Base-by-base conservation (phyloP, 2,888 invertebrate species). In the Neuroscelio doddi region DNA sequence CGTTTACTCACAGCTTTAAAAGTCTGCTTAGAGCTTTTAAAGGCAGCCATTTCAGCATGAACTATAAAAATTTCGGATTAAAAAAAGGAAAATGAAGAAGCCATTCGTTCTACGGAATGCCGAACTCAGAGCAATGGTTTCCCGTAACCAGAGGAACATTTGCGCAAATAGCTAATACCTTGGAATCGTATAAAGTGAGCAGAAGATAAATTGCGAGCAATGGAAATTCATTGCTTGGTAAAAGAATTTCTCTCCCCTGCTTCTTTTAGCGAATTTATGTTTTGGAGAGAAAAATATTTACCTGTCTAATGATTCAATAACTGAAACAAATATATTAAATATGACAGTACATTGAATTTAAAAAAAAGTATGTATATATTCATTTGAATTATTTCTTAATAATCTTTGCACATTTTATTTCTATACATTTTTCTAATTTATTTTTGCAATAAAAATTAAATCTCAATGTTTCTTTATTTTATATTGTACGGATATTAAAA, bases 191-290 rank as follows among this genome's bases (percentile, higher is more conserved):
- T 62, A 58, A 57, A 57, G 69, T 51, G 64, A 64, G 63, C 51
- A 12, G 64, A 69, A 64, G 65, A 69, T 66, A 69, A 66, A 69
- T 63, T 57, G 63, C 50, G 59, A 52, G 55, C 59, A 69, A 56
- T 69, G 63, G 63, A 65, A 69, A 69, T 65, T 68, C 64, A 68
- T 68, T 68, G 61, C 64, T 61, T n/a, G 51, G 47, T 64, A 58
- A 64, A 62, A 58, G 58, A 68, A 68, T 68, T 65, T 68, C 58
- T 58, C 58, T 68, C 44, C 47, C 55, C 44, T 41, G 56, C 56
- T 61, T 65, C 65, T 61, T 55, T 65, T 52, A 65, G 56, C 59
- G 53, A 65, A 66, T 66, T 66, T 66, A 66, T 58, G 62, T 62
- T 62, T 56, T 39, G 36, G 53, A 39, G 58, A 64, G 53, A 65